Evolutionary conservation across 2,797 vertebrate species (phyloP), one percentile per base, ranked within the genome.

Genomic region (Phoxinus dragarum): DNA sequence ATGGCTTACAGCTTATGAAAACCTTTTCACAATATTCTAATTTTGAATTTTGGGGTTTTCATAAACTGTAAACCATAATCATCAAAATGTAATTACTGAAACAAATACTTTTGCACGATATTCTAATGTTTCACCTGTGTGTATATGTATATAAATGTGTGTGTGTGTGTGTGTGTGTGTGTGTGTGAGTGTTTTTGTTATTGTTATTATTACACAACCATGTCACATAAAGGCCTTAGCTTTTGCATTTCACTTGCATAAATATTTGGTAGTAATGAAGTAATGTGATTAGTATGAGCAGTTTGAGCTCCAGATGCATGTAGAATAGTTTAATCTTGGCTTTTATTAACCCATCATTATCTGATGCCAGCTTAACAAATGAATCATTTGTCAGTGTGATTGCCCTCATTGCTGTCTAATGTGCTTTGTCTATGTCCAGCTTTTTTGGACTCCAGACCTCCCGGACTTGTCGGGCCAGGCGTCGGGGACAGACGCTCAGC

Each of bases 401-500:
- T 92, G 78, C 94, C 82, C 93, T 93, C 93, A 94, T 95, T 94
- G 93, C 95, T 44, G 42, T 86, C 79, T 86, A 38, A 81, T 66
- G 42, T 64, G 21, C 56, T 85, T 80, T 85, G 21, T 86, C 71
- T 86, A 0, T 77, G 79, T 88, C 86, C 93, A 99, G 98, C 94
- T 96, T 61, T 67, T 97, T 91, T 98, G 97, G 98, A 97, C 96
- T 89, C 97, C 98, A 34, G 93, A 94, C 89, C 92, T 94, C 90
- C 94, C 93, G 91, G 94, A 95, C 88, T 92, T 95, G 88, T 92
- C 93, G 86, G 84, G 91, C 90, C 90, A 90, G 92, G 93, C 90
- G 85, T 86, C 66, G 38, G 68, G 88, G 82, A 84, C 90, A 67
- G 95, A 94, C 86, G 92, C 93, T 89, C 94, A 94, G 90, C 92